A percentile compares a stretch with the other conserved stretches of the same genome.
Conservation (phyloP, 53 echinoderm and acorn worm species). For the Actinopyga echinites region DNA sequence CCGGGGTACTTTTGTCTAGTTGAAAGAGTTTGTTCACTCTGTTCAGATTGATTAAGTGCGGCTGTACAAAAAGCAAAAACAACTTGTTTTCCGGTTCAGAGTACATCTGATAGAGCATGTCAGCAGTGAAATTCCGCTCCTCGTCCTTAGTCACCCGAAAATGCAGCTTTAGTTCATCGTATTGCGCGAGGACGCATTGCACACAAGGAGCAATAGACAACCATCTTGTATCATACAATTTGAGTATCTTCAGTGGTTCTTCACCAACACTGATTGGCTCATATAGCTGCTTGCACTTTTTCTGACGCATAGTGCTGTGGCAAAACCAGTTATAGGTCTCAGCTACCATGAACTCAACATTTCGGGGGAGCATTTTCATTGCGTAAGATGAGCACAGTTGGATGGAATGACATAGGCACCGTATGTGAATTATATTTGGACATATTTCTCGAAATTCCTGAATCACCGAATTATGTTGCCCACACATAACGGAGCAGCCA, state of each 20-base stretch:
- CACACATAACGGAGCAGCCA: too few relatives aligned
- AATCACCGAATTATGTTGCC: too few relatives aligned
- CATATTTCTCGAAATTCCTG: too few relatives aligned
- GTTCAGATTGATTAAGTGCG: too few relatives aligned
- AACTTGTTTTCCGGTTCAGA: constrained; percentile 22
- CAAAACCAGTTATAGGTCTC: constrained; percentile 22
- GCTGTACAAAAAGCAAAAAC: neutral
- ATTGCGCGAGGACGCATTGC: neutral
- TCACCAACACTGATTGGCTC: neutral
- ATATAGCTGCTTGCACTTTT: neutral
- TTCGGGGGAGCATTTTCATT: constrained; percentile 21
- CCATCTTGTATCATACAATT: neutral
- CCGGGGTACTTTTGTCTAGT: too few relatives aligned
- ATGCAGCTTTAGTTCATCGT: constrained; percentile 6
- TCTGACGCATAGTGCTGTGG: neutral
- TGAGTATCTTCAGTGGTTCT: constrained; percentile 6
- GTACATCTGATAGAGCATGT: constrained; percentile 15
- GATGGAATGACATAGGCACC: constrained; percentile 1
- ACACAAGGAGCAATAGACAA: constrained; percentile 2
- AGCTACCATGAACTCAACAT: neutral
- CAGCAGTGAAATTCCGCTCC: neutral
- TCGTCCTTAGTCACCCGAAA: constrained; percentile 21
- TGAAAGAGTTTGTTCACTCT: too few relatives aligned
- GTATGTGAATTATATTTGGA: too few relatives aligned
- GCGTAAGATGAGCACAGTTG: neutral